phyloP scores from a whole-genome alignment of 2,797 vertebrate genomes.

The Chelon labrosus region DNA sequence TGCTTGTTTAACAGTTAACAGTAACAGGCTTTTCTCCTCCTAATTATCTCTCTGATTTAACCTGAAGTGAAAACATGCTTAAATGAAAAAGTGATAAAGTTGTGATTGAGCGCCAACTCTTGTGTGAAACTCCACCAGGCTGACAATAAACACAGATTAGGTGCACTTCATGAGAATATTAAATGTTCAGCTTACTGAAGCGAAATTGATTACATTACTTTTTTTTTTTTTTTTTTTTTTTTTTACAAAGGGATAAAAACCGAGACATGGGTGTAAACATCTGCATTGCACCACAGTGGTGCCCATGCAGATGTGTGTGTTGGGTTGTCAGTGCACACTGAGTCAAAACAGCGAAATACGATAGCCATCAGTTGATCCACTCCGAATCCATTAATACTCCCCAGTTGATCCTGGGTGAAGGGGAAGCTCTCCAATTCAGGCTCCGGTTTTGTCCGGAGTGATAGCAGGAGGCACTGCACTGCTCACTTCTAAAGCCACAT shows the following conservation, averaged over 20 bases:
- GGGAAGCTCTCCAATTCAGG: conserved; percentile 61
- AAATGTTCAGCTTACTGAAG: conserved; percentile 15
- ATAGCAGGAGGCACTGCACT: conserved; percentile 54
- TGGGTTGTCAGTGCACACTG: conserved; percentile 55
- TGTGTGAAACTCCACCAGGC: conserved; percentile 10
- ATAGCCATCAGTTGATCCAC: conserved; percentile 81
- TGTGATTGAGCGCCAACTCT: conserved; percentile 16
- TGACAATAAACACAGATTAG: conserved; percentile 15
- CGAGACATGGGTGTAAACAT: conserved; percentile 71
- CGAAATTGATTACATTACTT: not conserved
- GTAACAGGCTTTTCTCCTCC: not conserved
- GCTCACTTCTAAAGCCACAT: conserved; percentile 52
- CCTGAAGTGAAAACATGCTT: conserved; percentile 20
- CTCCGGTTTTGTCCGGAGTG: conserved; percentile 60
- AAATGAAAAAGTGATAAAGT: conserved; percentile 39
- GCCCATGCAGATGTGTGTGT: conserved; percentile 73
- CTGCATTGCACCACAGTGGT: conserved; percentile 79
- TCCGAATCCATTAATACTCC: conserved; percentile 80
- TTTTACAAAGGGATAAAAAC: conserved; percentile 23
- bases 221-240: not conserved
- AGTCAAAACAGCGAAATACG: conserved; percentile 75
- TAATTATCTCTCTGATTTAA: conserved; percentile 24
- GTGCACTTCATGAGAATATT: not conserved
- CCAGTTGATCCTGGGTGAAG: conserved; percentile 73
- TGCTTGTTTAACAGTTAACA: conserved; percentile 13